A percentile compares a stretch with the other conserved stretches of the same genome.
These are phyloP conservation scores for Myopa testacea DNA, from an alignment of 2,888 invertebrate species.

Conservation along the genomic window DNA sequence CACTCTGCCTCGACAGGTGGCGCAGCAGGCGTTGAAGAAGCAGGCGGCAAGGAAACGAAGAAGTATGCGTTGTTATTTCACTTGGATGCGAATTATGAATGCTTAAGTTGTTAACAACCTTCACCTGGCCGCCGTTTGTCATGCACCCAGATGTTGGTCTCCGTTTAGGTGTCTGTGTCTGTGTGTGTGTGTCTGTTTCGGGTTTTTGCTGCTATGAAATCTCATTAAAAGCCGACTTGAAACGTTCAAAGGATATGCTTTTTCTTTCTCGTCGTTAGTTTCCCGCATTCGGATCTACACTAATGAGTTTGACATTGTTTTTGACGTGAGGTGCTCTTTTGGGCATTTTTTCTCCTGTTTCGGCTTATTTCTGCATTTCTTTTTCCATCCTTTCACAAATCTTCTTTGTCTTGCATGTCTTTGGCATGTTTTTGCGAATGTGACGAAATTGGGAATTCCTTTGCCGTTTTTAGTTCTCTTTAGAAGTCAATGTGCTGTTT, in stretches of 20 bases:
- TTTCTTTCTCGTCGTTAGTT: not conserved
- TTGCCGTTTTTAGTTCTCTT: not conserved
- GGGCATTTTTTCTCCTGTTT: not conserved
- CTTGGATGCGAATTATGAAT: constrained; percentile 3
- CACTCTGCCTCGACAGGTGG: not conserved
- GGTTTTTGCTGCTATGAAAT: not conserved
- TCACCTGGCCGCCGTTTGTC: constrained; percentile 23
- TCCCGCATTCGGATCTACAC: constrained; percentile 46
- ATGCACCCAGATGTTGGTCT: not conserved
- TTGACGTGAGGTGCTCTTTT: constrained; percentile 21
- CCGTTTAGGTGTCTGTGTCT: not conserved
- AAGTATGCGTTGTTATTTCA: not conserved
- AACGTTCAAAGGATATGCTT: constrained; percentile 31
- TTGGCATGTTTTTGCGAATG: not conserved
- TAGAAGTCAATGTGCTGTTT: not conserved
- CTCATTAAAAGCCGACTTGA: constrained; percentile 35
- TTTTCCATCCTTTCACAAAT: not conserved
- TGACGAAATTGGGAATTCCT: not conserved
- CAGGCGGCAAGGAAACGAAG: not conserved
- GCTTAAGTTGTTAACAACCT: constrained; percentile 20
- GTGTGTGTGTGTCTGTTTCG: constrained; percentile 6
- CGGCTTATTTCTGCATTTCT: not conserved
- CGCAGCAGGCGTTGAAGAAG: not conserved
- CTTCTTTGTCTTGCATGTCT: not conserved
- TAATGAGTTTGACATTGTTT: constrained; percentile 63